phyloP scores from a whole-genome alignment of 2,113 vertebrate genomes.

The Notiomystis cincta region DNA sequence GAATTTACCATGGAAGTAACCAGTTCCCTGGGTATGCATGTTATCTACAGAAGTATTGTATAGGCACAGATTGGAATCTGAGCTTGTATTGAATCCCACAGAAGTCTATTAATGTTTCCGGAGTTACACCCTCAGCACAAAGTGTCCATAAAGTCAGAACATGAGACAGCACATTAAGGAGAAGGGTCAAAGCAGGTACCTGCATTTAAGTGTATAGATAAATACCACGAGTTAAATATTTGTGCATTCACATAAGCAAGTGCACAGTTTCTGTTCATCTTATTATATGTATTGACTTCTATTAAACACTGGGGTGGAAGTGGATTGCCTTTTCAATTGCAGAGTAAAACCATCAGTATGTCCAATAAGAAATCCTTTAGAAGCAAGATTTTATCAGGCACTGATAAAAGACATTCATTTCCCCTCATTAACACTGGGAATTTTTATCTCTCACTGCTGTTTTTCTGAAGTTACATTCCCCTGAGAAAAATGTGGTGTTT shows the following conservation, averaged over 20 bases:
- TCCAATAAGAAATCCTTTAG: neutral
- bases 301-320: neutral
- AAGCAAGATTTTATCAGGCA: neutral
- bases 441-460: neutral
- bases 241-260: neutral
- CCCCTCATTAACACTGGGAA: neutral
- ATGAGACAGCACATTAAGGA: neutral
- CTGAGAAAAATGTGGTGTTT: neutral
- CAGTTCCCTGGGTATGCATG: rapidly evolving
- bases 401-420: neutral
- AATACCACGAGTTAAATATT: neutral
- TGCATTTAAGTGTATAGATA: neutral
- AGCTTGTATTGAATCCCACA: neutral
- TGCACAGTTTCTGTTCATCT: neutral
- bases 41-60: neutral
- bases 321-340: neutral
- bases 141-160: neutral
- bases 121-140: neutral
- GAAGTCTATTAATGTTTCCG: neutral
- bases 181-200: neutral
- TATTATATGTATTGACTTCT: neutral
- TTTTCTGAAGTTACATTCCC: neutral
- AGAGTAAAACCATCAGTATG: neutral
- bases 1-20: neutral
- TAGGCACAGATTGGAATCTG: neutral